A percentile compares a stretch with the other conserved stretches of the same genome.
Evolutionary conservation across 1,140 invertebrate species (phyloP).

Genomic region (Sesamia nonagrioides): DNA sequence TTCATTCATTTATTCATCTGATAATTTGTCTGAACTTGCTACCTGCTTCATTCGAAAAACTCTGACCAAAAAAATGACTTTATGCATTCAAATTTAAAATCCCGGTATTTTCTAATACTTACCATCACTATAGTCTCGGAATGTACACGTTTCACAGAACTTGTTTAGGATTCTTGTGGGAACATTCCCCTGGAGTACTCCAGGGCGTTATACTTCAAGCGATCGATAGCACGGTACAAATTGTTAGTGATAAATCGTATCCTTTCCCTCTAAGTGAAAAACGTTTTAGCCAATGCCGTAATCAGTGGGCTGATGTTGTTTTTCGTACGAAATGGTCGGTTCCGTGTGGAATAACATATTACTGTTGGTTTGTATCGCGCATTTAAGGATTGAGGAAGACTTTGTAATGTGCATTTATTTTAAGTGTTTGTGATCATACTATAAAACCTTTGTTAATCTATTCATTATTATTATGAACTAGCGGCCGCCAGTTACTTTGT

Average conservation of each 20-base stretch:
- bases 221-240: slow-evolving; percentile 42
- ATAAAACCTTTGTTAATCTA: too few relatives aligned
- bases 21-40: too few relatives aligned
- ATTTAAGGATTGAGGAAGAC: too few relatives aligned
- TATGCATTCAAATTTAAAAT: not conserved
- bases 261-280: slow-evolving; percentile 39
- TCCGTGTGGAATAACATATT: slow-evolving; percentile 1
- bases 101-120: not conserved
- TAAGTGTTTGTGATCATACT: too few relatives aligned
- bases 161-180: slow-evolving; percentile 60
- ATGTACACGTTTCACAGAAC: slow-evolving; percentile 53
- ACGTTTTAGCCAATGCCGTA: slow-evolving; percentile 22
- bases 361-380: not conserved
- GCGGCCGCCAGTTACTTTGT: too few relatives aligned
- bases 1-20: too few relatives aligned
- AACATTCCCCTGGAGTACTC: slow-evolving; percentile 30
- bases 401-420: too few relatives aligned
- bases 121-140: slow-evolving; percentile 21
- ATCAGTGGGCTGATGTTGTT: slow-evolving; percentile 17
- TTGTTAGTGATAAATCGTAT: slow-evolving; percentile 44
- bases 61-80: too few relatives aligned
- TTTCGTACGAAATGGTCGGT: slow-evolving; percentile 2
- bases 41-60: too few relatives aligned
- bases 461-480: too few relatives aligned
- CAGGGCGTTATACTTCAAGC: slow-evolving; percentile 23